Base-by-base conservation (phyloP, 2,113 vertebrate genomes). In the Tonatia bakeri region DNA sequence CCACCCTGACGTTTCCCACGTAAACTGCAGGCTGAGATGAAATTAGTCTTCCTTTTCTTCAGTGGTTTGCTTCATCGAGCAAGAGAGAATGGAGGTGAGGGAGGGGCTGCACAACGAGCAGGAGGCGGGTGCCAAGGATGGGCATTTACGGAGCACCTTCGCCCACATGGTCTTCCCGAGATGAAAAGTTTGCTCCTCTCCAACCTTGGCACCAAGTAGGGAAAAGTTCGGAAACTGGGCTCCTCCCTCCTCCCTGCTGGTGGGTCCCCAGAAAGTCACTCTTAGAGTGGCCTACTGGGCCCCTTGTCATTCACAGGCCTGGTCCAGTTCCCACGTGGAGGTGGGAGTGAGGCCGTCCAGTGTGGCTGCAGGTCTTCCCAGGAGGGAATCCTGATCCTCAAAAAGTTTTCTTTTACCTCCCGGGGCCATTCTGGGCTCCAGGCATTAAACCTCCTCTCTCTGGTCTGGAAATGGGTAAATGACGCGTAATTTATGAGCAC, bases 401-500 rank as follows among this genome's bases (percentile, higher is more conserved):
- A 20, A 65, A 93, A 45, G 40, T 73, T 84, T 69, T 24, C 47
- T 82, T 69, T 61, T 52, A 50, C 64, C 19, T 73, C 3, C 81
- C 84, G n/a, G 22, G 20, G 56, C 33, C 65, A 76, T 84, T 86
- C 38, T n/a, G 13, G 65, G 40, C 61, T 91, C 47, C 40, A 79
- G 47, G 75, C 36, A 81, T 59, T 76, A 90, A 79, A 84, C 13
- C 45, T 7, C 20, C 65, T n/a, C 64, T 36, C 79, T 77, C 73
- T 28, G n/a, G 67, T 77, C 82, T 79, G 85, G 76, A 94, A 84
- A n/a, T 1, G 20, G 33, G 75, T 65, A 94, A 97, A 75, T 87
- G 91, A 89, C 1, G 38, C 7, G n/a, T 82, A 61, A 95, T 97
- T 87, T 96, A 97, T 76, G 65, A 92, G 91, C 87, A 73, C 94